Base-by-base conservation (phyloP, 2,888 invertebrate species). In the Formica aserva region DNA sequence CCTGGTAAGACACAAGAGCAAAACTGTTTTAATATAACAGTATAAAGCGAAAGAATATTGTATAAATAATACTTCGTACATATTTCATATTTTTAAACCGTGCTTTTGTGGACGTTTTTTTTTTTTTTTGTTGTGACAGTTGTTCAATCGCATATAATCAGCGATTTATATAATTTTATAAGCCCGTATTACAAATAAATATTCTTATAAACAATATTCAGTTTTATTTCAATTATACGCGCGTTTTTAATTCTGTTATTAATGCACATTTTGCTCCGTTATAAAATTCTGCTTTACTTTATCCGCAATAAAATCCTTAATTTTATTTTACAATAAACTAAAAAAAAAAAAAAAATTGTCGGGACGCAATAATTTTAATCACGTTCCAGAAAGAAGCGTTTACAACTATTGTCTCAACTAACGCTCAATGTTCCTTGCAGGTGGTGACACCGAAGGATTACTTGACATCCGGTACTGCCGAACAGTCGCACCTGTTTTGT, bases 381-480 rank as follows among this genome's bases (percentile, higher is more conserved):
- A 35, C 13, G 15, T n/a, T n/a, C 3, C 8, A 38, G 18, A 41
- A 62, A 62, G 11, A 74, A 52, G 1, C 29, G 3, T 35, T 35
- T 63, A 15, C 41, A 3, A 41, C 0, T 1, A 3, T 22, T 13
- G 41, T n/a, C 15, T 67, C 13, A 1, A 11, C 26, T 26, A 57
- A 57, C 41, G 1, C 13, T 52, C 32, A 45, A 66, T 15, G 15
- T 18, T 2, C 32, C 13, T 74, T 81, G 6, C 90, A 94, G 94
- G 86, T 93, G 55, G 91, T 93, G 35, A 93, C 93, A 0, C 94
- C 94, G 1, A 60, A 78, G 8, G 88, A 85, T 9, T 81, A 87
- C 15, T 48, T 93, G 52, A 88, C 76, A 0, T n/a, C 71, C n/a
- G 66, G 41, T 0, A 29, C 41, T 4, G 0, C 38, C 22, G 74